Evolutionary conservation across 2,113 vertebrate genomes (phyloP).

Genomic region (Gavia stellata): DNA sequence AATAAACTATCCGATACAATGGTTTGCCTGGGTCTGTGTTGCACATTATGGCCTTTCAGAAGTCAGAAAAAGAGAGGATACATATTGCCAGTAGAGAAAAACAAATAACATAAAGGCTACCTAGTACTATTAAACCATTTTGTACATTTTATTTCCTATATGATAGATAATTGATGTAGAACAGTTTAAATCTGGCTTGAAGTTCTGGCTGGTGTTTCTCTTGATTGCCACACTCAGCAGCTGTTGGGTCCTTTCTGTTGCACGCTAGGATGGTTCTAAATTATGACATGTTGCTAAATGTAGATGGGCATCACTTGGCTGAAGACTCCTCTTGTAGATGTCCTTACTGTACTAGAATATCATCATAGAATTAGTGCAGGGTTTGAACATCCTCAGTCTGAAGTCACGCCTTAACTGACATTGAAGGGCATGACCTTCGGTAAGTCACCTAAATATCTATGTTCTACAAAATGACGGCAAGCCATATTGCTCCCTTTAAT

Average conservation of each 20-base stretch:
- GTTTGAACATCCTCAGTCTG: not conserved
- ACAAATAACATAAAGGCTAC: not conserved
- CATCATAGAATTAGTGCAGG: not conserved
- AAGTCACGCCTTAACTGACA: not conserved
- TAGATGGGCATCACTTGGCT: not conserved
- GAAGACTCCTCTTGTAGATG: not conserved
- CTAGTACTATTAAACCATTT: not conserved
- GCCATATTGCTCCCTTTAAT: not conserved
- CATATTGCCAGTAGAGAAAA: not conserved
- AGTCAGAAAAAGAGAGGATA: not conserved
- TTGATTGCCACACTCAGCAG: not conserved
- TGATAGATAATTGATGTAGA: not conserved
- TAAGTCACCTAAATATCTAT: not conserved
- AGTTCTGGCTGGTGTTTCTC: not conserved
- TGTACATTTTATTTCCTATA: not conserved
- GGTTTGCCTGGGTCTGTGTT: not conserved
- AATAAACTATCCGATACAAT: not conserved
- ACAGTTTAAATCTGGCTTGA: not conserved
- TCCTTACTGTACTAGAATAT: not conserved
- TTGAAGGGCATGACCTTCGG: not conserved
- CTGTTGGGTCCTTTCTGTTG: not conserved
- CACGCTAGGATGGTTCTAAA: not conserved
- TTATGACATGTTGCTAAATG: not conserved
- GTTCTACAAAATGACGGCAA: not conserved
- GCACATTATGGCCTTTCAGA: not conserved